Conservation (phyloP, 2,113 vertebrate species). For the Antidorcas marsupialis region DNA sequence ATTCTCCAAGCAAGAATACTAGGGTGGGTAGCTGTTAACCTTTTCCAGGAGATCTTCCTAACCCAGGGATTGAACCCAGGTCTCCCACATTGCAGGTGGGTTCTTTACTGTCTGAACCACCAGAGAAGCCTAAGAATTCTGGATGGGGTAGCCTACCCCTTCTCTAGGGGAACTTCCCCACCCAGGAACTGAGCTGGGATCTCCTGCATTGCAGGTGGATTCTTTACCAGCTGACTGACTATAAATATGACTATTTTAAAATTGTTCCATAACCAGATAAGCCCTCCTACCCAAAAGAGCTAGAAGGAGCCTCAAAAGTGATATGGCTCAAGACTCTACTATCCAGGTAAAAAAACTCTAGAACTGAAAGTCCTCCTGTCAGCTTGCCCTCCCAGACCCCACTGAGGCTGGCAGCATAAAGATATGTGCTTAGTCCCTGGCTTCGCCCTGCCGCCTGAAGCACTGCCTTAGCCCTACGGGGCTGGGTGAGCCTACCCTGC, state of each 20-base stretch:
- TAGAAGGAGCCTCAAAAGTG: neutral
- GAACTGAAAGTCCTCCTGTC: neutral
- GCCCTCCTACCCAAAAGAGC: neutral
- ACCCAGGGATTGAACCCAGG: neutral
- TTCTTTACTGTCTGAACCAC: neutral
- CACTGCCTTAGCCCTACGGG: fast-evolving
- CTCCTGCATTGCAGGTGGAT: neutral
- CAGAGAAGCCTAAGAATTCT: neutral
- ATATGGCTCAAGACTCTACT: neutral
- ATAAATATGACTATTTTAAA: neutral
- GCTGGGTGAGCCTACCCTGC: neutral
- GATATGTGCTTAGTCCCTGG: fast-evolving
- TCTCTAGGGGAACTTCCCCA: neutral
- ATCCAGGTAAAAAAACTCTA: neutral
- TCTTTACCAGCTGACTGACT: neutral
- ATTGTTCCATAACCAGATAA: neutral
- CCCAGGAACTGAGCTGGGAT: neutral
- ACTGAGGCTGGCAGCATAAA: neutral
- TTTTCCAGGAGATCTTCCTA: neutral
- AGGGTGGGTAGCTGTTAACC: neutral
- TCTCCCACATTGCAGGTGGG: neutral
- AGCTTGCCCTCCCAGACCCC: neutral
- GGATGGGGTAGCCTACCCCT: neutral
- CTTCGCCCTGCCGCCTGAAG: neutral
- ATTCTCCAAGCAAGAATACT: neutral